Conservation (phyloP, 1,140 invertebrate genomes). For the Grapholita molesta region DNA sequence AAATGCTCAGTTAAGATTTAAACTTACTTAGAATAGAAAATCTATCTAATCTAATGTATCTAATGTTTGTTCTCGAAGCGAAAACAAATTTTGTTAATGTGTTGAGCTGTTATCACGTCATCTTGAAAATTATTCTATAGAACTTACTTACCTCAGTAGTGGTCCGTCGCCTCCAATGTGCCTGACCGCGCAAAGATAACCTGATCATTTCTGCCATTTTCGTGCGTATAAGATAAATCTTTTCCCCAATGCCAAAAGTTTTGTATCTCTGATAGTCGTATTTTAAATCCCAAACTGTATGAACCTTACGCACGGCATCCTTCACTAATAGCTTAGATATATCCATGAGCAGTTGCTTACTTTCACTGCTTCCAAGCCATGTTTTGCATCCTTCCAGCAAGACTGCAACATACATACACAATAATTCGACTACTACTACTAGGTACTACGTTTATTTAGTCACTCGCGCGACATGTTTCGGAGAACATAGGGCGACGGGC, state of each 20-base stretch:
- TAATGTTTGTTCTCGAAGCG: no score
- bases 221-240: neutral
- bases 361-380: neutral
- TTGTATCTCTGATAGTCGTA: neutral
- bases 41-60: no score
- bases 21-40: no score
- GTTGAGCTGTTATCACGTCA: no score
- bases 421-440: no score
- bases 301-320: neutral
- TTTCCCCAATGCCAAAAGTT: neutral
- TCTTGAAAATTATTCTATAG: neutral
- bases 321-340: neutral
- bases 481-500: no score
- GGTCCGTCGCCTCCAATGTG: neutral
- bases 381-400: neutral
- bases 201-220: neutral
- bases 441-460: no score
- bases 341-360: neutral
- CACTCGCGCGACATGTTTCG: no score
- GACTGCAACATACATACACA: neutral
- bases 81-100: no score
- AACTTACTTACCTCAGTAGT: neutral
- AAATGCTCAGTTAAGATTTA: no score
- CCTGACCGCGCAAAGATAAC: neutral
- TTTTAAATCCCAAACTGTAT: neutral